Evolutionary conservation across 64 coral and sea anemone genomes (phyloP).

Genomic region (Stichodactyla mertensii): DNA sequence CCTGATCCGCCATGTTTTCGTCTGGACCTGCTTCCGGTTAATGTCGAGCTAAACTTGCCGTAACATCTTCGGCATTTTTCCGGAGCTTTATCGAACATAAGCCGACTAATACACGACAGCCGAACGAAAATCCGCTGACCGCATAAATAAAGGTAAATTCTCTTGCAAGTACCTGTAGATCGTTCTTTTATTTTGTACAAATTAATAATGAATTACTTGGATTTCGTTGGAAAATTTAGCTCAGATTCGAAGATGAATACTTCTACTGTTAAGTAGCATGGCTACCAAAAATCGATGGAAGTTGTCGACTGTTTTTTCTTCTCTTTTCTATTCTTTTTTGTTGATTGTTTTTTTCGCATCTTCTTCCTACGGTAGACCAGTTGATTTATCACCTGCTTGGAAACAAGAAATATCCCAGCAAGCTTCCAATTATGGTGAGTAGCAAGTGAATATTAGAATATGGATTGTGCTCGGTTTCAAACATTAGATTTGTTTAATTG

Average conservation of each 20-base stretch:
- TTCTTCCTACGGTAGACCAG: constrained; percentile 3
- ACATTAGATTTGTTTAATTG: not conserved
- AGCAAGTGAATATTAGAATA: not conserved
- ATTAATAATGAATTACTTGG: constrained; percentile 1
- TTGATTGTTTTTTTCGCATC: not conserved
- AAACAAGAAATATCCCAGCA: constrained; percentile 32
- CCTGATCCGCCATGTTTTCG: constrained; percentile 5
- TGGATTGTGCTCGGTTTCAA: not conserved
- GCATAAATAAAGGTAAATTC: not conserved
- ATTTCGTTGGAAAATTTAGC: not conserved
- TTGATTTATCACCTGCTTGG: constrained; percentile 45
- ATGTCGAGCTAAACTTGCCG: not conserved
- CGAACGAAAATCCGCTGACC: not conserved
- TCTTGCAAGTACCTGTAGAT: not conserved
- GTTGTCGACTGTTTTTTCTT: not conserved
- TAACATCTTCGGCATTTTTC: not conserved
- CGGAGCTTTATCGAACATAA: not conserved
- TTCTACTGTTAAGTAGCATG: not conserved
- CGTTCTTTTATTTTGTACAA: not conserved
- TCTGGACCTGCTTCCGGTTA: not conserved
- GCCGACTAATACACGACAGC: not conserved
- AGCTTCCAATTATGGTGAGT: constrained; percentile 48
- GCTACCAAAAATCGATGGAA: not conserved
- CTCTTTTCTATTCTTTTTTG: not conserved
- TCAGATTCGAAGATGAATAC: not conserved